A percentile compares a stretch with the other conserved stretches of the same genome.
These are phyloP conservation scores for Bagarius yarrelli DNA, from an alignment of 2,113 vertebrate species.

Conservation along the genomic window DNA sequence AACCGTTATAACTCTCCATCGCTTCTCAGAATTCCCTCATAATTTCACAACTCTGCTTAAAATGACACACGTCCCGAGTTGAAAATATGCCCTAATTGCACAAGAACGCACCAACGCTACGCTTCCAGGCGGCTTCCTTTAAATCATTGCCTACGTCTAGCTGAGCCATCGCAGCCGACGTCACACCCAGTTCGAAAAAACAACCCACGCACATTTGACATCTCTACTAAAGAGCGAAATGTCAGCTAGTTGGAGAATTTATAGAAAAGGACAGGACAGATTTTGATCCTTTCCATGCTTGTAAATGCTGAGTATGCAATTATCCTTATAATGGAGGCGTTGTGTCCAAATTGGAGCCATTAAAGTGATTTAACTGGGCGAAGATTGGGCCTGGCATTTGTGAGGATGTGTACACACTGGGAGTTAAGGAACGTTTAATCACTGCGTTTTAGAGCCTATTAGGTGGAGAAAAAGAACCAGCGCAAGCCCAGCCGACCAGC, in stretches of 20 bases:
- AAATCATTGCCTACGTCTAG: slow-evolving; percentile 32
- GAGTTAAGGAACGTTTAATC: slow-evolving; percentile 76
- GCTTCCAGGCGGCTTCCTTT: slow-evolving; percentile 18
- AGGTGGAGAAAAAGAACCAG: slow-evolving; percentile 65
- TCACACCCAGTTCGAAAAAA: slow-evolving; percentile 64
- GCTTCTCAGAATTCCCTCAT: neutral
- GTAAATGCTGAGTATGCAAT: slow-evolving; percentile 82
- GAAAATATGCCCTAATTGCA: slow-evolving; percentile 11
- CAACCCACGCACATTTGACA: slow-evolving; percentile 69
- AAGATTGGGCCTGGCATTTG: slow-evolving; percentile 80
- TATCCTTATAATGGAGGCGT: slow-evolving; percentile 79
- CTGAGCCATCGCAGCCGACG: slow-evolving; percentile 48
- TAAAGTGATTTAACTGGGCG: slow-evolving; percentile 81
- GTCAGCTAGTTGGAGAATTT: slow-evolving; percentile 63
- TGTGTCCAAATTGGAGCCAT: slow-evolving; percentile 81
- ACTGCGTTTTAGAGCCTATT: slow-evolving; percentile 71
- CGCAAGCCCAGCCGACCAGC: slow-evolving; percentile 62
- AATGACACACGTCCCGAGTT: slow-evolving; percentile 5
- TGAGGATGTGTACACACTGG: slow-evolving; percentile 76
- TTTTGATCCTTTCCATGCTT: slow-evolving; percentile 76
- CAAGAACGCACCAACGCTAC: slow-evolving; percentile 18
- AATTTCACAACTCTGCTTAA: slow-evolving; percentile 12
- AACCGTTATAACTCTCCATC: slow-evolving; percentile 2
- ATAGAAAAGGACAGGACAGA: slow-evolving; percentile 75
- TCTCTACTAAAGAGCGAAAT: slow-evolving; percentile 73